Evolutionary conservation across 2,888 invertebrate species (phyloP).

Genomic region (Lasius platythorax): DNA sequence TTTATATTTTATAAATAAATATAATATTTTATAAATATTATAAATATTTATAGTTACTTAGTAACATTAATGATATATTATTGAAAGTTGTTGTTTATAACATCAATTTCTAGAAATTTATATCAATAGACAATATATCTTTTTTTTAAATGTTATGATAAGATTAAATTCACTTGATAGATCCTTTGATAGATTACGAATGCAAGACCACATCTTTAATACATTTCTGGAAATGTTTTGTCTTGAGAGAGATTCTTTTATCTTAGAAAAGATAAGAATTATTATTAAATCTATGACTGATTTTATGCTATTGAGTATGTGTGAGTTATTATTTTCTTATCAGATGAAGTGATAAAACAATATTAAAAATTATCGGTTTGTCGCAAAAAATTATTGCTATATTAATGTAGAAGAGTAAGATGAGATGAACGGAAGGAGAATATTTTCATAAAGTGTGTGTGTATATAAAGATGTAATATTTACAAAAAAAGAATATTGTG

Average conservation of each 20-base stretch:
- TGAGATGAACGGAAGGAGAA: neutral
- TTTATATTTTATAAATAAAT: neutral
- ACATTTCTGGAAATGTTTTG: neutral
- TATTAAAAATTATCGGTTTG: neutral
- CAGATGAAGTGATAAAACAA: neutral
- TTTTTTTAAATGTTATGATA: conserved; percentile 1
- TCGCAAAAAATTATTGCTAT: neutral
- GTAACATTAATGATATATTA: conserved; percentile 2
- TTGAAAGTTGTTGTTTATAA: neutral
- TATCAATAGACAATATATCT: neutral
- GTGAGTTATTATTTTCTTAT: neutral
- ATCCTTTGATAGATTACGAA: neutral
- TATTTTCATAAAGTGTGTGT: neutral
- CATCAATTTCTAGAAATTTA: neutral
- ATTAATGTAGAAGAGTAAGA: neutral
- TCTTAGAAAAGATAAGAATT: neutral
- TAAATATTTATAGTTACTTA: conserved; percentile 5
- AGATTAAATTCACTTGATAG: neutral
- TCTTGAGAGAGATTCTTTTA: neutral
- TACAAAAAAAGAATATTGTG: neutral
- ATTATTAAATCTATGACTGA: neutral
- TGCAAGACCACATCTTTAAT: neutral
- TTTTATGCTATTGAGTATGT: neutral
- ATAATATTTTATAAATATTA: neutral
- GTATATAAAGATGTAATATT: neutral